These are phyloP conservation scores for Cryptoprocta ferox DNA, from an alignment of 2,797 vertebrate genomes.

Conservation along the genomic window DNA sequence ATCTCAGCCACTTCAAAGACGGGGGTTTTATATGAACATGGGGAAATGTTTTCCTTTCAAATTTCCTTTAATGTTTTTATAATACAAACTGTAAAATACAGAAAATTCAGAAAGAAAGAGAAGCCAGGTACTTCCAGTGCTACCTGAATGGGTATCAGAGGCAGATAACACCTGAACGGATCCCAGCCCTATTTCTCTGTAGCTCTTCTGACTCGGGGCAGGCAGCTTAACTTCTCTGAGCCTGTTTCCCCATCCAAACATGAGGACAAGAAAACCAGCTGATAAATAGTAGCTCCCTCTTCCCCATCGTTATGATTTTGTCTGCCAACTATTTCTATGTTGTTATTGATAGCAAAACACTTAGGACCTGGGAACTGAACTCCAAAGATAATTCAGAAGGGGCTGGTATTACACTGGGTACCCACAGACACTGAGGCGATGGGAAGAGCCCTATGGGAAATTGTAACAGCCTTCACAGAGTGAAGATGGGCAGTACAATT, in stretches of 20 bases:
- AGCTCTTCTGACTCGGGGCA: not conserved
- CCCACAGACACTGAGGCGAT: not conserved
- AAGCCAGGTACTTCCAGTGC: not conserved
- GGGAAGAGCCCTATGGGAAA: not conserved
- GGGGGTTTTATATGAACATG: not conserved
- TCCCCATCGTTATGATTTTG: not conserved
- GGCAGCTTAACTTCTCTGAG: not conserved
- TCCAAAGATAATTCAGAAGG: not conserved
- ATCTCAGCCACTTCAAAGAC: not conserved
- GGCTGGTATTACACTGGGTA: not conserved
- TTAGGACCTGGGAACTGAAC: not conserved
- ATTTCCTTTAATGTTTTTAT: not conserved
- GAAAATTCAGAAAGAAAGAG: not conserved
- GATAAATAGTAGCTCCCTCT: not conserved
- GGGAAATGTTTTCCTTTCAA: conserved; percentile 17
- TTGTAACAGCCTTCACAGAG: not conserved
- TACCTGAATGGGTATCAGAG: not conserved
- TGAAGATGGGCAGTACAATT: not conserved
- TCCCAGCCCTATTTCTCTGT: not conserved
- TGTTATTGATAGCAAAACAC: not conserved
- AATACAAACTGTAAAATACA: not conserved
- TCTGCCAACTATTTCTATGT: not conserved
- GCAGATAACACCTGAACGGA: not conserved
- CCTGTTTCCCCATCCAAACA: not conserved
- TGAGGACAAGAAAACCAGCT: not conserved